A percentile compares a stretch with the other conserved stretches of the same genome.
These are phyloP conservation scores for Oryzias dopingdopingensis DNA, from an alignment of 2,797 vertebrate species.

Conservation along the genomic window DNA sequence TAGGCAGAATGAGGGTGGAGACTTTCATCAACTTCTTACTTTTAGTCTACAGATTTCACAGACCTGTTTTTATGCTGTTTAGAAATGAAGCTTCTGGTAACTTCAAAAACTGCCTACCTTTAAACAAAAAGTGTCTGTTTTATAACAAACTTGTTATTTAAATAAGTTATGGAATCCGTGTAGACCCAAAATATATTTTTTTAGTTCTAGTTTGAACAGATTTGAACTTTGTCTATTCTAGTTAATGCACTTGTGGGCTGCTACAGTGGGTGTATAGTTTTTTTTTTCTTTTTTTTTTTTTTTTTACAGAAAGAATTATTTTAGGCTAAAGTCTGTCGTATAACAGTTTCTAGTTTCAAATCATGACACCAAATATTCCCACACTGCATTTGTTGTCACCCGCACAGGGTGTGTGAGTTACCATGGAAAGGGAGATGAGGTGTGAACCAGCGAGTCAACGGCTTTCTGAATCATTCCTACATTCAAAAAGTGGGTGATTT, in stretches of 20 bases:
- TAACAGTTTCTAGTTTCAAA: conserved; percentile 35
- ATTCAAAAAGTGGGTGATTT: conserved; percentile 21
- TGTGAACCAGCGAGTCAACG: conserved; percentile 38
- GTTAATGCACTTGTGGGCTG: conserved; percentile 9
- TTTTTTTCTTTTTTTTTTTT: too few relatives aligned
- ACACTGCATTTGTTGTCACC: conserved; percentile 37
- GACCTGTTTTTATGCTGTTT: too few relatives aligned
- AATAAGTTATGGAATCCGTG: background rate
- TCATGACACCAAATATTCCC: conserved; percentile 32
- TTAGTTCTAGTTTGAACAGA: background rate
- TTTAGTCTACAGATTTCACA: too few relatives aligned
- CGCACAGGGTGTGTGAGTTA: conserved; percentile 23
- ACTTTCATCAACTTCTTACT: too few relatives aligned
- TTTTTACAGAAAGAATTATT: background rate
- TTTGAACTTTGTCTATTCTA: conserved; percentile 5
- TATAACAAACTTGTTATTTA: background rate
- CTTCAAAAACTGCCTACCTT: background rate
- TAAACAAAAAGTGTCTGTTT: background rate
- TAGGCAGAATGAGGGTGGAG: too few relatives aligned
- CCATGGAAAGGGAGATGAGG: conserved; percentile 26
- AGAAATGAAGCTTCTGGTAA: too few relatives aligned
- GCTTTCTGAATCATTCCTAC: conserved; percentile 46
- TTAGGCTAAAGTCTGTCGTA: conserved; percentile 14
- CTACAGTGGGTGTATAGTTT: conserved; percentile 11
- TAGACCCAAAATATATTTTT: background rate